phyloP scores from a whole-genome alignment of 2,797 vertebrate species.

The Enteromius afrohamiltoni region DNA sequence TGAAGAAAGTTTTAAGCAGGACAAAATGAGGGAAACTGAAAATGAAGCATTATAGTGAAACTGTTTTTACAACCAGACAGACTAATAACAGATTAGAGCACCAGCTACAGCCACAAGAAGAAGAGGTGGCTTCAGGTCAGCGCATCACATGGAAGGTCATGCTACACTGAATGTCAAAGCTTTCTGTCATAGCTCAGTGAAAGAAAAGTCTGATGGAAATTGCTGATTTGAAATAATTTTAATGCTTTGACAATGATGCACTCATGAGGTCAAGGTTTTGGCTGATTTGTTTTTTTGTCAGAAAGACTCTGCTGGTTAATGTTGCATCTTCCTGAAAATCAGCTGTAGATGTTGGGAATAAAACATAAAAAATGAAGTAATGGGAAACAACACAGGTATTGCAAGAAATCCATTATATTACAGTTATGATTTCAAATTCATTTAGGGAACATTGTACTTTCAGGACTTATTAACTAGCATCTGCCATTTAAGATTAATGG shows the following conservation, averaged over 20 bases:
- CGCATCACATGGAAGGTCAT: neutral
- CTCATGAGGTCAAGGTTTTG: neutral
- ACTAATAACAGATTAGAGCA: slow-evolving; percentile 59
- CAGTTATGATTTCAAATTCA: neutral
- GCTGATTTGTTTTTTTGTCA: neutral
- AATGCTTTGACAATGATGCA: neutral
- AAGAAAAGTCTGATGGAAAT: neutral
- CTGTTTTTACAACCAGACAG: slow-evolving; percentile 62
- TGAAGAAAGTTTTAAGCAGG: slow-evolving; percentile 65
- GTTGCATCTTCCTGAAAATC: neutral
- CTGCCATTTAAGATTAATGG: slow-evolving; percentile 14
- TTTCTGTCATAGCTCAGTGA: neutral
- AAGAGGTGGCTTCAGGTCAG: neutral
- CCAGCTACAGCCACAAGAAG: slow-evolving; percentile 12
- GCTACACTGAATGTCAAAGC: slow-evolving; percentile 4
- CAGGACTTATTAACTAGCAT: neutral
- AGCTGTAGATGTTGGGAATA: neutral
- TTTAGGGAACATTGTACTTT: neutral
- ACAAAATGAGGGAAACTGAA: slow-evolving; percentile 64
- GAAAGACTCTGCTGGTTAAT: neutral
- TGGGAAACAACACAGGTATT: neutral
- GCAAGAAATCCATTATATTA: neutral
- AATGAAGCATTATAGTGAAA: slow-evolving; percentile 67
- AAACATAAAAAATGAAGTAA: neutral
- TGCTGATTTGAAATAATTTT: neutral